A percentile compares a stretch with the other conserved stretches of the same genome.
phyloP scores from a whole-genome alignment of 2,797 vertebrate species.

The Brotula barbata region DNA sequence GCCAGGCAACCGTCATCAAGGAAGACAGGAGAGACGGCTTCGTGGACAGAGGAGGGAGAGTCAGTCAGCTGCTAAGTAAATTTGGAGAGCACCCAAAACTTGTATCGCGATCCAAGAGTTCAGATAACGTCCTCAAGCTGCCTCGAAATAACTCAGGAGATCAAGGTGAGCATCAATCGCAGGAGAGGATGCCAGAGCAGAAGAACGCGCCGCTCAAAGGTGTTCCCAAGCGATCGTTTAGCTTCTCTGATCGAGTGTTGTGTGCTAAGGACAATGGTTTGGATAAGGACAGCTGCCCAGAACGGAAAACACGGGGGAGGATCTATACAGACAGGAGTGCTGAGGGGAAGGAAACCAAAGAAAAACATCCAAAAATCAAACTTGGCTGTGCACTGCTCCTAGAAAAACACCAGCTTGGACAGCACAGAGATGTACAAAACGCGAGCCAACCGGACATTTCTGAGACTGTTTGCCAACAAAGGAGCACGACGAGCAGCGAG shows the following conservation, averaged over 20 bases:
- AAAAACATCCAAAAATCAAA: slow-evolving; percentile 45
- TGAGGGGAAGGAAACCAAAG: slow-evolving; percentile 33
- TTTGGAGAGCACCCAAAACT: slow-evolving; percentile 78
- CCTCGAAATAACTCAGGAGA: slow-evolving; percentile 54
- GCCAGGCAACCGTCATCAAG: slow-evolving; percentile 62
- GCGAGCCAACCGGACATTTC: slow-evolving; percentile 18
- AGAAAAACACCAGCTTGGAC: slow-evolving; percentile 48
- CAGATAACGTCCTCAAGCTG: slow-evolving; percentile 67
- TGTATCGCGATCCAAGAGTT: slow-evolving; percentile 78
- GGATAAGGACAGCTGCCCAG: slow-evolving; percentile 7
- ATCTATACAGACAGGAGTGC: slow-evolving; percentile 51
- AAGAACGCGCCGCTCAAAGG: slow-evolving; percentile 43
- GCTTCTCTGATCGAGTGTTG: slow-evolving; percentile 75
- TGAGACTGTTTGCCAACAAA: slow-evolving; percentile 17
- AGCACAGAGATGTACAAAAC: slow-evolving; percentile 30
- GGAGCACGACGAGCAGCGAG: slow-evolving; percentile 25
- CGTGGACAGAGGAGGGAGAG: slow-evolving; percentile 73
- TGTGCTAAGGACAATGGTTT: slow-evolving; percentile 57
- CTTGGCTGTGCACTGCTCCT: slow-evolving; percentile 25
- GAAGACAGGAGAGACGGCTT: slow-evolving; percentile 52
- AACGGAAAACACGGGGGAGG: slow-evolving; percentile 49
- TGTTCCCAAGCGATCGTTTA: slow-evolving; percentile 74
- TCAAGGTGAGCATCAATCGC: slow-evolving; percentile 38
- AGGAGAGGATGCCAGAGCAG: slow-evolving; percentile 32
- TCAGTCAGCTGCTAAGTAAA: slow-evolving; percentile 82